Evolutionary conservation across 2,113 vertebrate species (phyloP), one percentile per base, ranked within the genome.

Genomic region (Marmota monax): DNA sequence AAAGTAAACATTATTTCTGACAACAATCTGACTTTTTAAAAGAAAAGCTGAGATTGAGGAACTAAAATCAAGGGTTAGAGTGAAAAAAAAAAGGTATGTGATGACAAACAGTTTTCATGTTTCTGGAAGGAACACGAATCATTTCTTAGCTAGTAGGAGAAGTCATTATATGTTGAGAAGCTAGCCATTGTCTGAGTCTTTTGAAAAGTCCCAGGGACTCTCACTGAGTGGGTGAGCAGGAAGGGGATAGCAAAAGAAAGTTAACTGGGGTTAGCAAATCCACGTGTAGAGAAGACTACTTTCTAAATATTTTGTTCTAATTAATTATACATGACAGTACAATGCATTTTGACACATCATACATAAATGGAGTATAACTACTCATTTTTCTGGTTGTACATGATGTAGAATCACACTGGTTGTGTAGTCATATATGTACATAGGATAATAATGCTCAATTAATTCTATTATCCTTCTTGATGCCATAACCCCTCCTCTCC

Each of bases 101-200:
- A 70, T 34, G 18, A 56, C 27, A 78, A 14, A 76, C 74, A n/a
- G n/a, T 69, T 65, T 94, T 48, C n/a, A 25, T 69, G 29, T 83
- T 73, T 95, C 91, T 87, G 58, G 45, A 53, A 70, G 37, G 48
- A 39, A 84, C 84, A 27, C 70, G 56, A 90, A 58, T 95, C 39
- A 51, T 23, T 88, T 39, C 61, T 56, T 58, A 9, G 17, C 14
- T 34, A 14, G 29, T 56, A 9, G 22, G 84, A 65, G 53, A 45
- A 39, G n/a, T 85, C 3, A 51, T 42, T 18, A 32, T 42, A 18
- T 51, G 29, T 73, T 7, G 17, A 90, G 67, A 34, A 32, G 34
- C 8, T 17, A 4, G 3, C 6, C 42, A n/a, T 77, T 53, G 25
- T 83, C n/a, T 76, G 27, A 77, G 69, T 88, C 34, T 88, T 45